Evolutionary conservation across 1,140 invertebrate species (phyloP).

Genomic region (Lordiphosa collinella): DNA sequence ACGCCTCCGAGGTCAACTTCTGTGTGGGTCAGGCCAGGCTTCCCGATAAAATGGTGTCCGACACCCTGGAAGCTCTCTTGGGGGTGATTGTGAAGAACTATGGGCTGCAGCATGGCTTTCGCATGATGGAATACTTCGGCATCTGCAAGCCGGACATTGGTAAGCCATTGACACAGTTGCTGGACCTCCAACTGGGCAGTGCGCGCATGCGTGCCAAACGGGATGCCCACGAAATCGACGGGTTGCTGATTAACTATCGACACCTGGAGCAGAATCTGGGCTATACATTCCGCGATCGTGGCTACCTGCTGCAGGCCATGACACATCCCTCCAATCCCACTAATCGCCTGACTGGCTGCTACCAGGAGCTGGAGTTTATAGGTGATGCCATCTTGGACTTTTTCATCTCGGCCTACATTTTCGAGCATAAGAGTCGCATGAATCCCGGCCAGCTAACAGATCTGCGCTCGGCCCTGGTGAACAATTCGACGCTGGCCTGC

Average conservation of each 20-base stretch:
- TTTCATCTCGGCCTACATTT: conserved; percentile 93
- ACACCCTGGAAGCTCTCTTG: conserved; percentile 91
- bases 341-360: conserved; percentile 93
- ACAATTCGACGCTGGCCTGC: conserved; percentile 96
- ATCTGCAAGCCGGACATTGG: conserved; percentile 82
- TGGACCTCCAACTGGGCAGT: conserved; percentile 62
- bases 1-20: conserved; percentile 39
- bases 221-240: conserved; percentile 75
- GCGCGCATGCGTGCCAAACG: conserved; percentile 75
- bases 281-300: conserved; percentile 85
- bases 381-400: conserved; percentile 98
- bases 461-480: conserved; percentile 94
- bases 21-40: conserved; percentile 28
- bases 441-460: conserved; percentile 94
- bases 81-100: conserved; percentile 87
- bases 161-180: conserved; percentile 64
- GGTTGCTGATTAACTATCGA: conserved; percentile 78
- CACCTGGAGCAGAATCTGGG: conserved; percentile 84
- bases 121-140: conserved; percentile 87
- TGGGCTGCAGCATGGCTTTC: conserved; percentile 81
- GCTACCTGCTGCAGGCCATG: conserved; percentile 89
- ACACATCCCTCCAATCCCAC: conserved; percentile 95
- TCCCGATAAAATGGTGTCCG: conserved; percentile 82
- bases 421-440: conserved; percentile 85
- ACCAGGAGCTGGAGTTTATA: conserved; percentile 96